phyloP scores from a whole-genome alignment of 1,140 invertebrate species.

The Telenomus remus region DNA sequence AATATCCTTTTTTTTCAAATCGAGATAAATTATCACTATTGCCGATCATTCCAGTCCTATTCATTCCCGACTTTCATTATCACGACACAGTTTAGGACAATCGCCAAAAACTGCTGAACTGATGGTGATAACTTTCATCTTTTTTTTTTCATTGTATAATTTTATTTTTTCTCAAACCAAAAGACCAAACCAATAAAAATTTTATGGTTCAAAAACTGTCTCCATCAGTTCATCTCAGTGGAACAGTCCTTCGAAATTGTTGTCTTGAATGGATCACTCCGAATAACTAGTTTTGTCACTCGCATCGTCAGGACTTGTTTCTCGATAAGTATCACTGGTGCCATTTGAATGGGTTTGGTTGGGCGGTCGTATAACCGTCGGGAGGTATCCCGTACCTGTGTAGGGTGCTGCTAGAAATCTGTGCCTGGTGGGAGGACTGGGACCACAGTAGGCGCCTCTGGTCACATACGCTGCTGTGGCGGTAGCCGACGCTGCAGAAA shows the following conservation, averaged over 20 bases:
- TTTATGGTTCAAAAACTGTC: no score
- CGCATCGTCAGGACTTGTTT: slow-evolving; percentile 71
- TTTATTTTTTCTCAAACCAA: no score
- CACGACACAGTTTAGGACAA: slow-evolving; percentile 20
- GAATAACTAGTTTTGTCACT: slow-evolving; percentile 73
- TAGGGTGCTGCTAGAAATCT: slow-evolving; percentile 86
- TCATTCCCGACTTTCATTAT: slow-evolving; percentile 22
- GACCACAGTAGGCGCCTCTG: slow-evolving; percentile 71
- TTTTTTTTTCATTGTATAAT: no score
- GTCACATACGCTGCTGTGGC: slow-evolving; percentile 75
- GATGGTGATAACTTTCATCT: not conserved
- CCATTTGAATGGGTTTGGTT: slow-evolving; percentile 71
- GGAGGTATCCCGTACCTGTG: slow-evolving; percentile 86
- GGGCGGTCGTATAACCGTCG: slow-evolving; percentile 84
- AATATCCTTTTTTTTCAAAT: slow-evolving; percentile 22
- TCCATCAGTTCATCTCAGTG: slow-evolving; percentile 38
- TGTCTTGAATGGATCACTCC: slow-evolving; percentile 64
- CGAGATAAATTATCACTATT: slow-evolving; percentile 38
- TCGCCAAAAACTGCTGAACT: slow-evolving; percentile 7
- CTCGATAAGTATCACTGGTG: slow-evolving; percentile 67
- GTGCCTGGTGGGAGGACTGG: slow-evolving; percentile 77
- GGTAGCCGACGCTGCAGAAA: slow-evolving; percentile 77
- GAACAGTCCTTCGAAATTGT: slow-evolving; percentile 60
- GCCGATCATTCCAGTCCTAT: slow-evolving; percentile 20
- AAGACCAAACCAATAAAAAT: no score